Base-by-base conservation (phyloP, 92 coral and sea anemone species). In the Umimayanthus chanpuru region DNA sequence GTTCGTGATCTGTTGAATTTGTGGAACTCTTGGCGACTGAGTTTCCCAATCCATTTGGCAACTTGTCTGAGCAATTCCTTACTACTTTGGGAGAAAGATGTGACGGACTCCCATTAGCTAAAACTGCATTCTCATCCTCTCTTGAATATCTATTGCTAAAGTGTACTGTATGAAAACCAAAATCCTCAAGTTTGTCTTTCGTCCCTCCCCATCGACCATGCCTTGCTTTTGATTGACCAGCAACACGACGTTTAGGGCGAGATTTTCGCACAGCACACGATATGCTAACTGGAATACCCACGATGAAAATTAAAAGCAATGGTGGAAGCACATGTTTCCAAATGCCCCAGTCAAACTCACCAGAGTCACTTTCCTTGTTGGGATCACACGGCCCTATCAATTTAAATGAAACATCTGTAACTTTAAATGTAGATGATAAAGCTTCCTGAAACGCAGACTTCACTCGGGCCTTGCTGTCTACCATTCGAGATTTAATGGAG, bases 201-300 rank as follows among this genome's bases (percentile, higher is more conserved):
- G 89, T 78, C 75, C 89, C 47, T 21, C 86, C 86, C 6, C 41
- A 67, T 47, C 80, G 66, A 49, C 88, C 82, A 29, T 87, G 81
- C 23, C 73, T 72, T 39, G 30, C 61, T 28, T 79, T 64, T 32
- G 32, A 21, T 23, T 91, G 85, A 20, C 88, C 85, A 5, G 78
- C 85, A 38, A 77, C 89, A 5, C 82, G 91, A 14, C 86, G 93
- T 68, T 89, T 95, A 32, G 89, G 84, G 39, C 88, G 88, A 21
- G 79, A 53, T 74, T 73, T 95, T 40, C 80, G 81, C 47, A 95
- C 92, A 16, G 75, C 65, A 76, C 88, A 78, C 0, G 98, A 90
- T 41, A 95, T 95, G 2, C 85, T 66, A n/a, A 95, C 98, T 47
- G 98, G 98, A 20, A 92, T 77, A 28, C 98, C 98, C 29, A 95